phyloP scores from a whole-genome alignment of 2,888 invertebrate genomes.

The Busseola fusca region DNA sequence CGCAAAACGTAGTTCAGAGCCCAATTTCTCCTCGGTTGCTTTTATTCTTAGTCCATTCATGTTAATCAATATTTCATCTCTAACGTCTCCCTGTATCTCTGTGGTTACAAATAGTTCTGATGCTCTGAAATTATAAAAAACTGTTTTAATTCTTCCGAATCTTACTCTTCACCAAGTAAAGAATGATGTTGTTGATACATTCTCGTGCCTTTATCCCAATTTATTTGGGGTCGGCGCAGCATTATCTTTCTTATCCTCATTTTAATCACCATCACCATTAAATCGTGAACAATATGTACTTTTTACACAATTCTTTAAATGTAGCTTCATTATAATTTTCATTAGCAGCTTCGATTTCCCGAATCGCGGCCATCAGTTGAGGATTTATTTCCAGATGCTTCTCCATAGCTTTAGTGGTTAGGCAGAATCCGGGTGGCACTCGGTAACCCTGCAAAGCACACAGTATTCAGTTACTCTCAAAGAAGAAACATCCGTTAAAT shows the following conservation, averaged over 20 bases:
- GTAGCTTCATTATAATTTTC: conserved; percentile 82
- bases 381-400: conserved; percentile 87
- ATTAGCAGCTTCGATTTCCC: conserved; percentile 86
- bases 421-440: conserved; percentile 92
- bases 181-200: neutral
- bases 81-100: conserved; percentile 79
- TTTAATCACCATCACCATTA: neutral
- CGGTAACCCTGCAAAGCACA: conserved; percentile 82
- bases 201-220: neutral
- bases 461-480: neutral
- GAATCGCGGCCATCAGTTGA: conserved; percentile 83
- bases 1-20: conserved; percentile 87
- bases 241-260: neutral
- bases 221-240: neutral
- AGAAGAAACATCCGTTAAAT: neutral
- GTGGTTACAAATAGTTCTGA: conserved; percentile 79
- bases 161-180: neutral
- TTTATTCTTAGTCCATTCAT: conserved; percentile 73
- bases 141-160: neutral
- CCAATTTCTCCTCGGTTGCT: conserved; percentile 70
- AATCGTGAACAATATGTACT: conserved; percentile 64
- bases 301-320: conserved; percentile 87
- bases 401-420: conserved; percentile 90
- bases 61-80: conserved; percentile 73
- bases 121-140: conserved; percentile 73